These are phyloP conservation scores for Oryctes rhinoceros DNA, from an alignment of 1,140 invertebrate genomes.

Conservation along the genomic window DNA sequence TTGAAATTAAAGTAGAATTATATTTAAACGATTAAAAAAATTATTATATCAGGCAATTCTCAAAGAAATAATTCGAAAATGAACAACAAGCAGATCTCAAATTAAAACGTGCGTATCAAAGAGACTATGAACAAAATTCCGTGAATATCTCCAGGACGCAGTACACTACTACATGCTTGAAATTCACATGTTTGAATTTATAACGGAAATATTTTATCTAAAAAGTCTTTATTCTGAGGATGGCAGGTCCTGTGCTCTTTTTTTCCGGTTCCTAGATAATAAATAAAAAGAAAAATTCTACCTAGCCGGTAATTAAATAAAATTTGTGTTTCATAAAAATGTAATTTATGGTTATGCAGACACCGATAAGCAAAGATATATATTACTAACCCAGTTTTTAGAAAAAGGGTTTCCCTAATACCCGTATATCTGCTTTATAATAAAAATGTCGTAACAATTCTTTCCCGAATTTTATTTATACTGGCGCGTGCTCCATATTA, in stretches of 20 bases:
- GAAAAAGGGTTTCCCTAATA: no score
- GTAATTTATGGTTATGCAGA: constrained; percentile 5
- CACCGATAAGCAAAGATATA: background rate
- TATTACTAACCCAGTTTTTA: no score
- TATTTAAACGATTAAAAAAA: no score
- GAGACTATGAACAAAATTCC: no score
- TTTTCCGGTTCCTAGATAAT: constrained; percentile 6
- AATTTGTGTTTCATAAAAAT: constrained; percentile 31
- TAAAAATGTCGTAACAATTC: no score
- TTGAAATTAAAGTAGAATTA: no score
- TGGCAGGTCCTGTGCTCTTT: background rate
- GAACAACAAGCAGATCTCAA: no score
- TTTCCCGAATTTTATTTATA: no score
- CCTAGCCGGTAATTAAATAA: constrained; percentile 24
- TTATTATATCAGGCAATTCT: no score
- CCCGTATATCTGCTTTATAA: background rate
- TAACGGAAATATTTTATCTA: constrained; percentile 14
- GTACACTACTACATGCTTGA: background rate
- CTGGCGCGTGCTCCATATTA: no score
- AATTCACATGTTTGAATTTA: constrained; percentile 2
- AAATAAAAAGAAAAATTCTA: constrained; percentile 19
- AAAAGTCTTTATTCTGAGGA: background rate
- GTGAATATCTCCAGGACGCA: background rate
- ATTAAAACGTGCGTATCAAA: no score
- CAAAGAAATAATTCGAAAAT: no score